phyloP scores from a whole-genome alignment of 2,888 invertebrate species.

The Marasmarcha lunaedactyla region DNA sequence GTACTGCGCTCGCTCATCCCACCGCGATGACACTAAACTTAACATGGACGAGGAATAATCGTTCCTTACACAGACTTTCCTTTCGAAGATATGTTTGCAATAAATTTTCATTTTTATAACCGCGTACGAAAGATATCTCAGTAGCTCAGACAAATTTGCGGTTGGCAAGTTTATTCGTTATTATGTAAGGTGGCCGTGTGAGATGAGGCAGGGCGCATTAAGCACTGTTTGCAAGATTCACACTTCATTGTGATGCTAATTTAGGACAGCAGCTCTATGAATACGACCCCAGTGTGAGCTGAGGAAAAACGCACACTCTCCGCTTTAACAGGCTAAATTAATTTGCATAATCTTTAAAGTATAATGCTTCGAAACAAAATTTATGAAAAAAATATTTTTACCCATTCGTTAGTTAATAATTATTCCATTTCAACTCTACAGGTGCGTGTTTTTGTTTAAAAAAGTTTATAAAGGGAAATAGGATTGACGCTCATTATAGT shows the following conservation, averaged over 20 bases:
- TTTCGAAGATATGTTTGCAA: background rate
- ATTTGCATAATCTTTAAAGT: constrained; percentile 66
- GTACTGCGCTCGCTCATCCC: constrained; percentile 35
- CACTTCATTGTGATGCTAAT: constrained; percentile 70
- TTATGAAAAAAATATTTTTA: no score
- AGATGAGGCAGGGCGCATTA: constrained; percentile 51
- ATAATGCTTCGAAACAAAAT: constrained; percentile 50
- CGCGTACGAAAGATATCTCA: background rate
- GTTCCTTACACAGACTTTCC: constrained; percentile 3
- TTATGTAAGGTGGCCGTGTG: constrained; percentile 53
- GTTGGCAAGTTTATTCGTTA: constrained; percentile 59
- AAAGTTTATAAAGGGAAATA: constrained; percentile 26
- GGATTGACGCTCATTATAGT: constrained; percentile 24
- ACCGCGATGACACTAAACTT: constrained; percentile 38
- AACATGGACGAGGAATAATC: constrained; percentile 38
- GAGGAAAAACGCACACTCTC: constrained; percentile 50
- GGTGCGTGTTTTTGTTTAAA: constrained; percentile 43
- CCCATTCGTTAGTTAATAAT: no score
- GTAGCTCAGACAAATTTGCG: constrained; percentile 46
- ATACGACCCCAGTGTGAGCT: constrained; percentile 34
- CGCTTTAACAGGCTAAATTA: constrained; percentile 62
- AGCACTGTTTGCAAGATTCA: constrained; percentile 52
- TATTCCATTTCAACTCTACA: constrained; percentile 38
- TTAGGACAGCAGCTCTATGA: constrained; percentile 61
- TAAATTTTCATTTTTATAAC: constrained; percentile 2